These are phyloP conservation scores for Centropus unirufus DNA, from an alignment of 2,113 vertebrate genomes.

Conservation along the genomic window DNA sequence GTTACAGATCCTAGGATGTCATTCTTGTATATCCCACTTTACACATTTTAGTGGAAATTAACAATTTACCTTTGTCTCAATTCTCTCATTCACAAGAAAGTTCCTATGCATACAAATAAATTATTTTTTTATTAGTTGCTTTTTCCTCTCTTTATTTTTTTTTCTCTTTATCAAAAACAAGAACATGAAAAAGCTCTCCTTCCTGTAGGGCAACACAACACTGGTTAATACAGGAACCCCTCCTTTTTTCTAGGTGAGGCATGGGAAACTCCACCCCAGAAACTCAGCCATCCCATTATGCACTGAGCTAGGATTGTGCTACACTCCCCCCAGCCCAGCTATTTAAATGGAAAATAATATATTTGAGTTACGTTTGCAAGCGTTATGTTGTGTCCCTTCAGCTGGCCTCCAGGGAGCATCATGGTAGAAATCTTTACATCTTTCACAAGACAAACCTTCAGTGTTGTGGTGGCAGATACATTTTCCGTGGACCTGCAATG, in stretches of 20 bases:
- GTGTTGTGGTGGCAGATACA: constrained; percentile 89
- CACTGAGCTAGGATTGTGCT: not conserved
- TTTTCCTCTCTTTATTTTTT: not conserved
- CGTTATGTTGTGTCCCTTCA: constrained; percentile 54
- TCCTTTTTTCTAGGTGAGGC: not conserved
- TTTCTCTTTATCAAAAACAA: not conserved
- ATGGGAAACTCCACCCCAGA: not conserved
- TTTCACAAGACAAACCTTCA: constrained; percentile 84
- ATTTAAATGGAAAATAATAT: not conserved
- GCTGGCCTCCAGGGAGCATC: constrained; percentile 89
- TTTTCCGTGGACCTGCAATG: constrained; percentile 80
- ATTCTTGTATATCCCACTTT: not conserved
- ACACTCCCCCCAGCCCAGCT: not conserved
- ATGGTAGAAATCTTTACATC: constrained; percentile 86
- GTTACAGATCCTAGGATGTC: not conserved
- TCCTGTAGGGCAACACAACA: not conserved
- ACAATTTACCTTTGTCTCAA: not conserved
- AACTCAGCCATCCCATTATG: not conserved
- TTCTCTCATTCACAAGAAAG: not conserved
- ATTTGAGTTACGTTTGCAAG: constrained; percentile 81
- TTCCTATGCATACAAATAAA: not conserved
- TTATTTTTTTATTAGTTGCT: not conserved
- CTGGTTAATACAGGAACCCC: not conserved
- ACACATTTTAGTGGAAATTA: not conserved
- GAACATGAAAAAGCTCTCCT: not conserved